Base-by-base conservation (phyloP, 2,797 vertebrate species). In the Oreochromis mossambicus region DNA sequence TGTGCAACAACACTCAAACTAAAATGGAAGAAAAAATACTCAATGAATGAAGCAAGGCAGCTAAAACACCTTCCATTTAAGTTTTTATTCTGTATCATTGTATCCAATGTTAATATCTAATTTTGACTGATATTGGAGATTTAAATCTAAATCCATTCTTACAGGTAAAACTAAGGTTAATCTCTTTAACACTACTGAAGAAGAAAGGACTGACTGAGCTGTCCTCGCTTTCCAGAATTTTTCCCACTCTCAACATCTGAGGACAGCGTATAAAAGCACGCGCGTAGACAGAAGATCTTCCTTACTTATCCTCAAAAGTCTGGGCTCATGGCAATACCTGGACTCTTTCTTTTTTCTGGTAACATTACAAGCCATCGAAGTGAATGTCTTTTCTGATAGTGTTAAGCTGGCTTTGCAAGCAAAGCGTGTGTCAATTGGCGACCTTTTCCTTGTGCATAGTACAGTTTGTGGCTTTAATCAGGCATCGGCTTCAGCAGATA, bases 401-500 rank as follows among this genome's bases (percentile, higher is more conserved):
- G 56, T 78, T 78, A 87, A 89, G 75, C 88, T 83, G 78, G 32
- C 91, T 92, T 87, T 92, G 89, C 85, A 94, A 92, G 88, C 79
- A 15, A 90, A 92, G 86, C 92, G 87, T 85, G 84, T 89, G 91
- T 92, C 91, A 91, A 89, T 87, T 50, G 52, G 73, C 89, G 91
- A 94, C 91, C 91, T 94, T 94, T 93, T 80, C 84, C 92, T 93
- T 87, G 79, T 85, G 43, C 86, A 88, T 82, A 83, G 82, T 88
- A 84, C 68, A 82, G 84, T 90, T 86, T 93, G 81, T 80, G 58
- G 81, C 88, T 92, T 92, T 92, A 93, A 93, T 92, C 93, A 91
- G 86, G 48, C 85, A 79, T 78, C 11, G 21, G 86, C 87, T 88
- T 82, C 51, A 41, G 78, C 11, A 17, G 83, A 88, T 86, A 92